phyloP scores from a whole-genome alignment of 2,888 invertebrate genomes.

The Drosophila pegasa region DNA sequence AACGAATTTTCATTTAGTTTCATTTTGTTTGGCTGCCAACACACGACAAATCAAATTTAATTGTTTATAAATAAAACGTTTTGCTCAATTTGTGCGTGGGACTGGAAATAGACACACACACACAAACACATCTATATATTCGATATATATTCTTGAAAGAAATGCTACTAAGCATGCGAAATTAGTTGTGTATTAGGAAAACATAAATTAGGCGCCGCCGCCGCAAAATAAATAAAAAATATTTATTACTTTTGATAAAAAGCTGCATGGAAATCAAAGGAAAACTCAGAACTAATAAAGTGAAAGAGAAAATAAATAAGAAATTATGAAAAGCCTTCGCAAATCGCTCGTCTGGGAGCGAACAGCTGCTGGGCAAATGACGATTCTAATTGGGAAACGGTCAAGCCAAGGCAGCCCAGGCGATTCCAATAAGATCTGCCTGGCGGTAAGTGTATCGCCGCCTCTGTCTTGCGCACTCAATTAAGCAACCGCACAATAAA shows the following conservation, averaged over 20 bases:
- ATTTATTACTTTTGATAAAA: conserved; percentile 74
- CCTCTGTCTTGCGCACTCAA: conserved; percentile 33
- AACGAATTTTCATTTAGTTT: conserved; percentile 43
- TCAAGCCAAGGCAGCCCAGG: background rate
- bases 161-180: conserved; percentile 58
- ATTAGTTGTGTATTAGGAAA: conserved; percentile 75
- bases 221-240: conserved; percentile 65
- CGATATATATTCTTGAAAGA: conserved; percentile 1
- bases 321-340: conserved; percentile 28
- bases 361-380: conserved; percentile 47
- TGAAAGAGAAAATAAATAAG: background rate
- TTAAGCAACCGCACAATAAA: conserved; percentile 77
- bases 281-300: conserved; percentile 35
- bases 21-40: conserved; percentile 38
- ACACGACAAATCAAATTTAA: conserved; percentile 79
- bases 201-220: conserved; percentile 69
- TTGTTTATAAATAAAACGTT: conserved; percentile 81
- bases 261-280: conserved; percentile 60
- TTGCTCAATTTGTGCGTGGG: conserved; percentile 68
- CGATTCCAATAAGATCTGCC: background rate
- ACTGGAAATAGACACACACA: conserved; percentile 5
- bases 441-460: background rate
- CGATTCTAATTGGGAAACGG: conserved; percentile 4
- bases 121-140: background rate
- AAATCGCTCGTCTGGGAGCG: conserved; percentile 24